Evolutionary conservation across 2,797 vertebrate species (phyloP).

Genomic region (Enteromius mattozi): DNA sequence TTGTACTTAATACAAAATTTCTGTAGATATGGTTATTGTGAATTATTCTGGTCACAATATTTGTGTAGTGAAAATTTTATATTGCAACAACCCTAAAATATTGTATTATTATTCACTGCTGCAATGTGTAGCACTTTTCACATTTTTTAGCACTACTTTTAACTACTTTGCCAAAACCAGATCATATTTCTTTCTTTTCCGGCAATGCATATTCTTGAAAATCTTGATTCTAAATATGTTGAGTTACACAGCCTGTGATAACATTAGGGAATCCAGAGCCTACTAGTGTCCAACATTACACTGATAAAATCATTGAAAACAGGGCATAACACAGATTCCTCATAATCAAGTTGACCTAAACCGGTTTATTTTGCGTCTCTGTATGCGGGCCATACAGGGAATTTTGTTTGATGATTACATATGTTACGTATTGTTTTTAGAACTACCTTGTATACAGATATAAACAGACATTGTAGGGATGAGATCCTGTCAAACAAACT

Average conservation of each 20-base stretch:
- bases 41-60: not conserved
- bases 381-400: not conserved
- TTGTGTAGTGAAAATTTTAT: not conserved
- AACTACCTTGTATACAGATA: not conserved
- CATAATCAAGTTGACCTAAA: not conserved
- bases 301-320: not conserved
- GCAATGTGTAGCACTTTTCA: not conserved
- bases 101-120: not conserved
- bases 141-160: not conserved
- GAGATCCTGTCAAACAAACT: conserved; percentile 6
- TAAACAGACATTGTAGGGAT: conserved; percentile 2
- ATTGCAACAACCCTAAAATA: not conserved
- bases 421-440: not conserved
- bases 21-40: not conserved
- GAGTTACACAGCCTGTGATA: not conserved
- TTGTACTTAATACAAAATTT: too few relatives aligned
- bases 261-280: not conserved
- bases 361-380: not conserved
- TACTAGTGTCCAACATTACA: not conserved
- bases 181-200: not conserved
- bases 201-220: too few relatives aligned
- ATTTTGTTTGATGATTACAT: not conserved
- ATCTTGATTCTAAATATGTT: not conserved
- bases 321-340: not conserved
- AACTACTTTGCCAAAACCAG: not conserved